Percentiles rank a stretch among this genome's conserved stretches.
These are phyloP conservation scores for Cochlearius cochlearius DNA, from an alignment of 2,113 vertebrate species.

Conservation along the genomic window DNA sequence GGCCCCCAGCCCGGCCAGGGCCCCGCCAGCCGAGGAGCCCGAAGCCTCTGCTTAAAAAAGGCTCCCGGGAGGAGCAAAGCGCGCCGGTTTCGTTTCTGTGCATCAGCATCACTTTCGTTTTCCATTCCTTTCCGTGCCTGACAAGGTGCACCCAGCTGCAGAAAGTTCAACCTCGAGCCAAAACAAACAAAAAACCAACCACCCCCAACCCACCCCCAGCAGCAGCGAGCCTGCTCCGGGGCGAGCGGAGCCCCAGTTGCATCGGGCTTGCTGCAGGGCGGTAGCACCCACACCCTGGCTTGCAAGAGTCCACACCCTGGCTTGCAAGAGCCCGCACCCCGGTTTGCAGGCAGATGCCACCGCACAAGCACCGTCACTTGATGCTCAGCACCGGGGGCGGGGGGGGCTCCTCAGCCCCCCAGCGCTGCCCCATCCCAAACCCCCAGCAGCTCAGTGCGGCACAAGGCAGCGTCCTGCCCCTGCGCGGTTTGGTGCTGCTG, in stretches of 20 bases:
- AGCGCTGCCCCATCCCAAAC: not conserved
- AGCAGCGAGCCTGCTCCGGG: not conserved
- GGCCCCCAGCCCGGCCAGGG: not conserved
- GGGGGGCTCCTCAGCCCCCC: not conserved
- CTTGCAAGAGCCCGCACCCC: not conserved
- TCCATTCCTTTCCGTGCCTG: not conserved
- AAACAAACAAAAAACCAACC: not conserved
- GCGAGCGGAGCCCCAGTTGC: rapidly evolving
- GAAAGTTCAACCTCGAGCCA: not conserved
- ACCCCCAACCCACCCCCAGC: not conserved
- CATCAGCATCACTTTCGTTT: constrained; percentile 36
- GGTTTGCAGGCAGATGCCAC: rapidly evolving
- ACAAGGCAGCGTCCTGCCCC: not conserved
- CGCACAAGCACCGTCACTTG: rapidly evolving
- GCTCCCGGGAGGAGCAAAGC: not conserved
- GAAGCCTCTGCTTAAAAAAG: not conserved
- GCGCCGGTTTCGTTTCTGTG: not conserved
- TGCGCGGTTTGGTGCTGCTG: rapidly evolving
- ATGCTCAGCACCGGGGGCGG: not conserved
- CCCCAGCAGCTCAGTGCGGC: not conserved
- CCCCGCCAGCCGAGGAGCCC: not conserved
- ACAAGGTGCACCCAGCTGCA: not conserved
- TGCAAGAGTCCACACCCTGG: rapidly evolving
- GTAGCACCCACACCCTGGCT: not conserved
- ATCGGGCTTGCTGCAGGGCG: not conserved